Evolutionary conservation across 2,888 invertebrate genomes (phyloP).

Genomic region (Platypus cylindrus): DNA sequence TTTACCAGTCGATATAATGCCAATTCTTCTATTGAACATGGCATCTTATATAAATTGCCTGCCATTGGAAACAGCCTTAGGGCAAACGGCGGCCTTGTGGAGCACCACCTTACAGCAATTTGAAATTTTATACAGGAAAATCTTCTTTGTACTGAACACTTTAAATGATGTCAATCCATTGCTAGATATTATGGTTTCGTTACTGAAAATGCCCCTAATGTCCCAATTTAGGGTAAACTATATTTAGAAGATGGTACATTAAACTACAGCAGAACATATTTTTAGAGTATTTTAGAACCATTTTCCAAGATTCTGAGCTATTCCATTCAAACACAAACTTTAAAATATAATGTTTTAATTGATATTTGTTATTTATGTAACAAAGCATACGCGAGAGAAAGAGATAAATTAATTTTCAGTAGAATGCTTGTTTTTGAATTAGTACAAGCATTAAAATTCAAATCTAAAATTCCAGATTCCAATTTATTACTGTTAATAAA

Average conservation of each 20-base stretch:
- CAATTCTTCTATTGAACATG: conserved; percentile 77
- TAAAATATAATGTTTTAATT: conserved; percentile 67
- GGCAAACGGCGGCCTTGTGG: conserved; percentile 60
- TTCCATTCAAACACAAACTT: conserved; percentile 76
- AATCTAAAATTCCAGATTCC: conserved; percentile 85
- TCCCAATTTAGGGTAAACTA: conserved; percentile 58
- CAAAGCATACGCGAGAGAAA: conserved; percentile 78
- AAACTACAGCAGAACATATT: conserved; percentile 10
- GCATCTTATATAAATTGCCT: conserved; percentile 88
- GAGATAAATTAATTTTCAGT: conserved; percentile 87
- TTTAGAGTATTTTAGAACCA: conserved; percentile 77
- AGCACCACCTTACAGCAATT: conserved; percentile 70
- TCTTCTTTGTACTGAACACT: conserved; percentile 55
- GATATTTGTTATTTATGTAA: conserved; percentile 86
- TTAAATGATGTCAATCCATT: conserved; percentile 58
- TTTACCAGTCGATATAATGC: conserved; percentile 54
- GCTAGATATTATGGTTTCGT: conserved; percentile 63
- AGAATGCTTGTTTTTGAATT: conserved; percentile 88
- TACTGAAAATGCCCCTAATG: conserved; percentile 74
- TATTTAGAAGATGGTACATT: not conserved
- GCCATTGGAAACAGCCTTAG: conserved; percentile 64
- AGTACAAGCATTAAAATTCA: conserved; percentile 90
- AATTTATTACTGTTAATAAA: conserved; percentile 87
- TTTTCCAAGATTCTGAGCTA: conserved; percentile 90
- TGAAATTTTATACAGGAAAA: conserved; percentile 73